These are phyloP conservation scores for Macaca nemestrina DNA, from an alignment of 2,113 vertebrate species.

Conservation along the genomic window DNA sequence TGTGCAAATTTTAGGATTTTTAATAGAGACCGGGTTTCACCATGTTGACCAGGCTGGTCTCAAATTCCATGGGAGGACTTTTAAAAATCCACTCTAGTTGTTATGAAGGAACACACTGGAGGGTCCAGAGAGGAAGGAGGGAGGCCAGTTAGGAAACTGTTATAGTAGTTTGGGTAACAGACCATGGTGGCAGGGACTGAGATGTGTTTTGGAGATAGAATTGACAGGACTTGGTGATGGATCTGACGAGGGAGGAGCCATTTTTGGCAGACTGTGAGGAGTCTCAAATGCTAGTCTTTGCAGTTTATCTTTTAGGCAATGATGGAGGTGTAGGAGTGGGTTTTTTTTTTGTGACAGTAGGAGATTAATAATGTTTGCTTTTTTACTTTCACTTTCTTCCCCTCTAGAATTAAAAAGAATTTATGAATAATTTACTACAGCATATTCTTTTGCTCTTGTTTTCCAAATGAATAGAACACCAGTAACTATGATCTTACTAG, in stretches of 20 bases:
- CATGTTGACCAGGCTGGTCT: too few relatives aligned
- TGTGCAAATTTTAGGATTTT: too few relatives aligned
- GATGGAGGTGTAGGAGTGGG: neutral
- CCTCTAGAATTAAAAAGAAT: neutral
- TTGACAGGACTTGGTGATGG: neutral
- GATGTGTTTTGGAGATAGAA: neutral
- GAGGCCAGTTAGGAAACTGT: neutral
- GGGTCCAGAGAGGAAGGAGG: neutral
- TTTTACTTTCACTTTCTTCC: neutral
- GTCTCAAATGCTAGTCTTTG: neutral
- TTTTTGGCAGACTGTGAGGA: neutral
- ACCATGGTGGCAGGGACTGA: neutral
- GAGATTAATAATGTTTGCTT: neutral
- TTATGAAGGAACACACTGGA: neutral
- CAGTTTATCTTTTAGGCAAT: neutral
- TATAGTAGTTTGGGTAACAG: neutral
- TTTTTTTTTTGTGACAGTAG: neutral
- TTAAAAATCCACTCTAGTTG: neutral
- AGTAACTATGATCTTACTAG: neutral
- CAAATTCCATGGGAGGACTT: neutral
- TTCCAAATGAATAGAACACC: constrained; percentile 21
- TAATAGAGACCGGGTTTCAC: too few relatives aligned
- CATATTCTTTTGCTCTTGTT: neutral
- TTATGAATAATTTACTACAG: neutral
- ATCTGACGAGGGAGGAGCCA: neutral